phyloP scores from a whole-genome alignment of 2,888 invertebrate genomes.

The Leptura quadrifasciata region DNA sequence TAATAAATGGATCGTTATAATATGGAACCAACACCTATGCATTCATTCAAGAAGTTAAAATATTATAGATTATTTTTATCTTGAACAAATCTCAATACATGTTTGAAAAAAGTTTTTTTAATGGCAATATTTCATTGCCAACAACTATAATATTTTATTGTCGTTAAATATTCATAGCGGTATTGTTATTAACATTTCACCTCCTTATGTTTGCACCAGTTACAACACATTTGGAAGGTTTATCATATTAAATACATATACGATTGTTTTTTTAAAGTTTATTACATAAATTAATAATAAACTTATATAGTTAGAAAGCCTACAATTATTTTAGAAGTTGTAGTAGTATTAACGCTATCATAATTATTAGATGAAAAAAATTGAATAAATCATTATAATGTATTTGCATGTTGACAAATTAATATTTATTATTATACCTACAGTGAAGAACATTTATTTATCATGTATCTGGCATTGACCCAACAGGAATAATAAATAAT shows the following conservation, averaged over 20 bases:
- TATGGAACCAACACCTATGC: background rate
- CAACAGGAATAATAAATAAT: conserved; percentile 10
- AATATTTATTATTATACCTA: conserved; percentile 8
- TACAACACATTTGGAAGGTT: background rate
- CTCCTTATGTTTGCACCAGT: background rate
- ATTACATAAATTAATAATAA: background rate
- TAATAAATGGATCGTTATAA: background rate
- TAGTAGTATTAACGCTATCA: background rate
- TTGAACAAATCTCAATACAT: background rate
- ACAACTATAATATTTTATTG: conserved; percentile 3
- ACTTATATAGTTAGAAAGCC: background rate
- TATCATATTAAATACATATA: background rate
- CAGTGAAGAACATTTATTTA: conserved; percentile 11
- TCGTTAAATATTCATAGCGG: background rate
- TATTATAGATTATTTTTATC: background rate
- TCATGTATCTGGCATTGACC: conserved; percentile 20
- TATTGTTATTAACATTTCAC: conserved; percentile 7
- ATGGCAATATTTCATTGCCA: background rate
- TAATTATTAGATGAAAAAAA: background rate
- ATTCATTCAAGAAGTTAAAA: background rate
- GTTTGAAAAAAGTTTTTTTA: background rate
- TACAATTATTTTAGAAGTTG: background rate
- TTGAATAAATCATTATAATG: conserved; percentile 14
- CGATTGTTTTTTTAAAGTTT: background rate
- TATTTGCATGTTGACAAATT: conserved; percentile 22